Evolutionary conservation across 2,888 invertebrate species (phyloP).

Genomic region (Chalcosyrphus nemorum): DNA sequence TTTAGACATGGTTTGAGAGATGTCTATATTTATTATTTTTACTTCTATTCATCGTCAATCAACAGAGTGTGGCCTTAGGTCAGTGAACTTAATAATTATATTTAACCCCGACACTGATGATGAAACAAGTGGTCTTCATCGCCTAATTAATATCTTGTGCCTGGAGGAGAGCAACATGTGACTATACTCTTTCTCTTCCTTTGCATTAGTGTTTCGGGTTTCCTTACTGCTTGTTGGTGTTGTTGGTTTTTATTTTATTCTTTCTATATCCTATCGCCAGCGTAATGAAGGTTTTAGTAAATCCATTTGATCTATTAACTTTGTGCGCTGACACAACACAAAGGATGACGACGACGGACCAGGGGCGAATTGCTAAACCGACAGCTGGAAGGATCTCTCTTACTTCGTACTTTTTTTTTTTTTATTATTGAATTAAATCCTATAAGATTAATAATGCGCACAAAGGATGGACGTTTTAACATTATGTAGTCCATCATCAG

Average conservation of each 20-base stretch:
- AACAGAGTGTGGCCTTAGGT: constrained; percentile 13
- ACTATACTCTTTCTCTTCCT: background rate
- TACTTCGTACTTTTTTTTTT: background rate
- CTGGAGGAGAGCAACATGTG: constrained; percentile 47
- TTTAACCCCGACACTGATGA: constrained; percentile 19
- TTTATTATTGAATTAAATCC: constrained; percentile 40
- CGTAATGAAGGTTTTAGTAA: constrained; percentile 42
- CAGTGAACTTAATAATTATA: constrained; percentile 39
- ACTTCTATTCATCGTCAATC: background rate
- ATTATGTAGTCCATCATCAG: constrained; percentile 47
- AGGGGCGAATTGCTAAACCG: constrained; percentile 4
- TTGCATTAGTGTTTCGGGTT: constrained; percentile 8
- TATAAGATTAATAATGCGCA: constrained; percentile 47
- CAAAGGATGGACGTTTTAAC: constrained; percentile 43
- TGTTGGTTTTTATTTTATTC: background rate
- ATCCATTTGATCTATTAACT: constrained; percentile 62
- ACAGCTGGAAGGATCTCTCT: constrained; percentile 17
- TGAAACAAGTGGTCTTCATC: constrained; percentile 37
- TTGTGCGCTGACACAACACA: constrained; percentile 30
- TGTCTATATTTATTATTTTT: background rate
- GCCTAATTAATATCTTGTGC: constrained; percentile 43
- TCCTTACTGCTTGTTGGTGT: too few relatives aligned
- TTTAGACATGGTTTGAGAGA: background rate
- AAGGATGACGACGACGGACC: constrained; percentile 32
- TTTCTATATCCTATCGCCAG: background rate